phyloP scores from a whole-genome alignment of 2,113 vertebrate species.

The Scalopus aquaticus region DNA sequence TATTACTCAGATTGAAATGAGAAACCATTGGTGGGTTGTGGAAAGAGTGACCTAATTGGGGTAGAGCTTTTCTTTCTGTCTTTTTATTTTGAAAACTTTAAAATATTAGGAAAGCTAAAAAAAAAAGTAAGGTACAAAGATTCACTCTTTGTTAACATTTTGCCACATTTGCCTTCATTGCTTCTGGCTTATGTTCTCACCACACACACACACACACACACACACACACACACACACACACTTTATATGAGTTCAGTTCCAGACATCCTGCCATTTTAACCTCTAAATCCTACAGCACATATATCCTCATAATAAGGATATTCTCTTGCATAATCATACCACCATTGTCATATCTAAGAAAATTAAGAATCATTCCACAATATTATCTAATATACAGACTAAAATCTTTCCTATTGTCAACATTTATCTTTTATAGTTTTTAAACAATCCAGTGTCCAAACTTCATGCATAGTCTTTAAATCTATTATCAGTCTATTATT shows the following conservation, averaged over 20 bases:
- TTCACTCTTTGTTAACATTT: background rate
- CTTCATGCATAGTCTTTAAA: background rate
- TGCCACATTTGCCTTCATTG: background rate
- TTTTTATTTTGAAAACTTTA: background rate
- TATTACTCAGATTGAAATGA: background rate
- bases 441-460: background rate
- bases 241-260: background rate
- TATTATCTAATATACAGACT: background rate
- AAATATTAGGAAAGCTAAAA: conserved; percentile 1
- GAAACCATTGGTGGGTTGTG: background rate
- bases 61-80: background rate
- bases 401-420: background rate
- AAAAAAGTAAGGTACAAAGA: background rate
- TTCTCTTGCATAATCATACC: background rate
- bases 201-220: too few relatives aligned
- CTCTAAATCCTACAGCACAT: background rate
- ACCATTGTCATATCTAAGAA: background rate
- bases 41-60: background rate
- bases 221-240: too few relatives aligned
- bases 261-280: background rate
- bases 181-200: background rate
- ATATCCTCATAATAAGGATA: background rate
- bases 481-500: too few relatives aligned
- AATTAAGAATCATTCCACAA: background rate
- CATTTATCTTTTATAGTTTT: background rate